These are phyloP conservation scores for Pocillopora grandis DNA, from an alignment of 92 coral and sea anemone genomes.

Conservation along the genomic window DNA sequence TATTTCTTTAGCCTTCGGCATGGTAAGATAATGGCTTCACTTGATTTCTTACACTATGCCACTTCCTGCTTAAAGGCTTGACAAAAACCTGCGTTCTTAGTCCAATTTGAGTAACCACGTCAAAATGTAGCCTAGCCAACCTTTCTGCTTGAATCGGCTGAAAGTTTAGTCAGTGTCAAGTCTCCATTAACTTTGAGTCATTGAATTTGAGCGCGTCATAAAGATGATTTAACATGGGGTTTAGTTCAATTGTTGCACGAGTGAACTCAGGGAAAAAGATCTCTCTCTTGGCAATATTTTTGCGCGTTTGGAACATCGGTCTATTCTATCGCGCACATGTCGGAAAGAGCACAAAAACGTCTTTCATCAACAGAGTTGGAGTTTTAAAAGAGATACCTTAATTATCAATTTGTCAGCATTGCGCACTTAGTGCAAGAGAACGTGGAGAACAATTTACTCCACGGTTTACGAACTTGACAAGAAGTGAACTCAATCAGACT, in stretches of 20 bases:
- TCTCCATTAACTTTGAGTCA: neutral
- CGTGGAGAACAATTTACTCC: too few species aligned
- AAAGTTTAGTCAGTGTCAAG: neutral
- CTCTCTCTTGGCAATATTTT: neutral
- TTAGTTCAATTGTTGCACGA: neutral
- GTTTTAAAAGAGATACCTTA: too few species aligned
- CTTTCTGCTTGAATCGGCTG: conserved; percentile 8
- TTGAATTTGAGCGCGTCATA: neutral
- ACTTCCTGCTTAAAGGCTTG: neutral
- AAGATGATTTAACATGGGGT: neutral
- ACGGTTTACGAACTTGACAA: too few species aligned
- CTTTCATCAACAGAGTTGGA: too few species aligned
- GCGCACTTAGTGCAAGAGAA: too few species aligned
- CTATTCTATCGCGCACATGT: neutral
- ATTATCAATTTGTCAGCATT: too few species aligned
- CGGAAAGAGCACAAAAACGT: neutral
- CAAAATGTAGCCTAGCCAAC: neutral
- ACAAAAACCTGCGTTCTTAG: neutral
- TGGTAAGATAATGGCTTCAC: neutral
- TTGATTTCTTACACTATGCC: neutral
- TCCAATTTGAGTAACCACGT: neutral
- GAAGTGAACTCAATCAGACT: too few species aligned
- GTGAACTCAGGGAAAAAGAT: neutral
- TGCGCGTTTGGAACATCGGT: neutral
- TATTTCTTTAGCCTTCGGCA: neutral